Conservation (phyloP, 2,797 vertebrate genomes). For the Aplochiton taeniatus region DNA sequence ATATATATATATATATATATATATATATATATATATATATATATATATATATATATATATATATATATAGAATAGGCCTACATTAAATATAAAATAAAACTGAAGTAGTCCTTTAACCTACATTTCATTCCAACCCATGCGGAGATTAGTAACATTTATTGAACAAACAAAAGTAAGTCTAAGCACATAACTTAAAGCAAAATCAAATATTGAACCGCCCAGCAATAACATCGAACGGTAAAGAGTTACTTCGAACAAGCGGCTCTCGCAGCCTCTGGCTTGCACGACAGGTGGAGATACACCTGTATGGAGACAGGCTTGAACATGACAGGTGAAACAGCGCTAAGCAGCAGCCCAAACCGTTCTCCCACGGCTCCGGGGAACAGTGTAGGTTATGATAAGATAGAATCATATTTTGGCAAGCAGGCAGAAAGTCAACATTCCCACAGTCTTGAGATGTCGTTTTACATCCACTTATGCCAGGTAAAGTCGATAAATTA, state of each 20-base stretch:
- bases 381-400: neutral
- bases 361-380: constrained; percentile 12
- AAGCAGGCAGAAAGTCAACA: constrained; percentile 2
- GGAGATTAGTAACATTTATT: constrained; percentile 24
- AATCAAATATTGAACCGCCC: constrained; percentile 65
- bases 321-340: constrained; percentile 75
- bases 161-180: constrained; percentile 58
- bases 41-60: no score
- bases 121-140: constrained; percentile 11
- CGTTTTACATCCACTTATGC: constrained; percentile 17
- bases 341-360: constrained; percentile 27
- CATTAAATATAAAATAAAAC: no score
- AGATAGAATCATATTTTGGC: constrained; percentile 4
- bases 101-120: no score
- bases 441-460: constrained; percentile 9
- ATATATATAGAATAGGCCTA: no score
- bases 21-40: no score
- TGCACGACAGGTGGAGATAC: constrained; percentile 77
- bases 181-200: constrained; percentile 57
- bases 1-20: no score
- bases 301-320: constrained; percentile 73
- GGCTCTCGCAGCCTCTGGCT: constrained; percentile 38
- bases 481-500: constrained; percentile 12
- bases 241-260: neutral
- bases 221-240: constrained; percentile 1